phyloP scores from a whole-genome alignment of 2,113 vertebrate species.

The Plotosus lineatus region DNA sequence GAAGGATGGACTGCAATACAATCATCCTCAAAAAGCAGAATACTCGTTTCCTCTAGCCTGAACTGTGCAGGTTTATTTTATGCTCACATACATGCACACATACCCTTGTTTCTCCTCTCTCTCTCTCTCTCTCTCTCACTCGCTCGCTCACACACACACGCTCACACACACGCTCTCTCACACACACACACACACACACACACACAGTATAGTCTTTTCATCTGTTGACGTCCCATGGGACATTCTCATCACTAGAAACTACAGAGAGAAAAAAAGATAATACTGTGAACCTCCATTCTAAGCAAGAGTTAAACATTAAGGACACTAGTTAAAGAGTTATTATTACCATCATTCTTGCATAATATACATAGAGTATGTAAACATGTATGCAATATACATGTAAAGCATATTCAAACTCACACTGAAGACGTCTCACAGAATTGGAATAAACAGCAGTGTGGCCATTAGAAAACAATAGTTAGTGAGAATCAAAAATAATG shows the following conservation, averaged over 20 bases:
- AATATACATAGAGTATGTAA: no score
- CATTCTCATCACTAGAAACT: constrained; percentile 69
- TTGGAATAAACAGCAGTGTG: no score
- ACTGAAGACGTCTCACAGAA: no score
- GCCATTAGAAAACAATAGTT: no score
- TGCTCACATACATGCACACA: constrained; percentile 43
- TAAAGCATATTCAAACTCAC: no score
- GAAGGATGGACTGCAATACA: constrained; percentile 66
- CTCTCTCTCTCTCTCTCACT: constrained; percentile 41
- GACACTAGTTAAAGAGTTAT: constrained; percentile 67
- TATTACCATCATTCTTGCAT: no score
- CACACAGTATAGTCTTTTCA: constrained; percentile 64
- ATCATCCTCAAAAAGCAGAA: constrained; percentile 44
- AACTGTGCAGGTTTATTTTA: constrained; percentile 42
- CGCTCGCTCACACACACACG: constrained; percentile 36
- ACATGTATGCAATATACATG: no score
- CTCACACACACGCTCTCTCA: constrained; percentile 46
- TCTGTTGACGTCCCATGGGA: constrained; percentile 74
- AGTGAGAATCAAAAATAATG: no score
- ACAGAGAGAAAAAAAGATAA: constrained; percentile 63
- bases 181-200: constrained; percentile 31
- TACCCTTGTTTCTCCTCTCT: constrained; percentile 30
- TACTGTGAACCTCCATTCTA: constrained; percentile 55
- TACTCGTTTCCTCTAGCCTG: constrained; percentile 41
- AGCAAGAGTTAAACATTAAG: constrained; percentile 63